These are phyloP conservation scores for Aporrectodea caliginosa DNA, from an alignment of 1,140 invertebrate genomes.

Conservation along the genomic window DNA sequence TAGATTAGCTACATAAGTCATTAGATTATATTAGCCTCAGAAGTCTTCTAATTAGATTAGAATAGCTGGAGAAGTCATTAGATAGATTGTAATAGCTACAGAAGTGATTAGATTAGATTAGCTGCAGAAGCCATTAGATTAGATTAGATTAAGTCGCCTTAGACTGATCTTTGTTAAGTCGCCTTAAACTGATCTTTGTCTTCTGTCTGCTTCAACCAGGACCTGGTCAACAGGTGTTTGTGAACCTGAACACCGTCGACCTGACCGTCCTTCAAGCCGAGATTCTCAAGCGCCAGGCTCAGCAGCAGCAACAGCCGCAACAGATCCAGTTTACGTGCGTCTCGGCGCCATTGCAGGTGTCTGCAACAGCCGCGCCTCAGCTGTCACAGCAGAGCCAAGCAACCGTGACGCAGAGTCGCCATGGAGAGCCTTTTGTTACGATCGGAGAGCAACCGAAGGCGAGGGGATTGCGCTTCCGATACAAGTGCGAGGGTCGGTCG, in stretches of 20 bases:
- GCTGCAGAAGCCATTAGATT: no score
- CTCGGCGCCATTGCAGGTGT: neutral
- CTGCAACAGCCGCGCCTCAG: neutral
- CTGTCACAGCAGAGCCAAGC: neutral
- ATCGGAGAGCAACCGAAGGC: conserved; percentile 88
- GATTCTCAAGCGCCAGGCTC: neutral
- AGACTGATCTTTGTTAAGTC: no score
- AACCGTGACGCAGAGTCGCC: neutral
- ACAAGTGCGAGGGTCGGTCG: conserved; percentile 92
- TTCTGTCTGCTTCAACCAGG: neutral
- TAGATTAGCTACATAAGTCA: no score
- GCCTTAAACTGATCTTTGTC: neutral
- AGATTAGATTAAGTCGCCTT: no score
- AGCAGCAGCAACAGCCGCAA: neutral
- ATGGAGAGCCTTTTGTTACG: conserved; percentile 62
- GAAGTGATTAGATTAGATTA: neutral
- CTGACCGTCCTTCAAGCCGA: neutral
- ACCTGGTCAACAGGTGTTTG: neutral
- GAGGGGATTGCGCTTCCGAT: conserved; percentile 83
- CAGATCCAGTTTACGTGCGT: neutral
- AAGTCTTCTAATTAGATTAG: no score
- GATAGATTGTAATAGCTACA: neutral
- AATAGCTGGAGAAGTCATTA: neutral
- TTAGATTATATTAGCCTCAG: no score
- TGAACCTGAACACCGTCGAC: neutral